phyloP scores from a whole-genome alignment of 2,113 vertebrate species.

The Oxyruncus cristatus region DNA sequence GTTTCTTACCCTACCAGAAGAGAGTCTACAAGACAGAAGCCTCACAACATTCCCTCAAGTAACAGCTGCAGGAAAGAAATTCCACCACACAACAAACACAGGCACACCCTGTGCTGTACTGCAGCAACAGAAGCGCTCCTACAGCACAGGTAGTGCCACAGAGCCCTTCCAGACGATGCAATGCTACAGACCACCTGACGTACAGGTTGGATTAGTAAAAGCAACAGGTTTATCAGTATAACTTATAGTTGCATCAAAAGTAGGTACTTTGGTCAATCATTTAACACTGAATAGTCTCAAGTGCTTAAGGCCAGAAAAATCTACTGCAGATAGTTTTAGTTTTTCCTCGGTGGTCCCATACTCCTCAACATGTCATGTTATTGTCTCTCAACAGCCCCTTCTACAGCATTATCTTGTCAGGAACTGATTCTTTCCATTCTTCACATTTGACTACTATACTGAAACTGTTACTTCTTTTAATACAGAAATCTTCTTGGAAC shows the following conservation, averaged over 20 bases:
- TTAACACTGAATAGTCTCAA: not conserved
- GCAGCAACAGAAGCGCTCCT: not conserved
- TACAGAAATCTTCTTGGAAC: not conserved
- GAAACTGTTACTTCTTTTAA: not conserved
- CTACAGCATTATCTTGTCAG: not conserved
- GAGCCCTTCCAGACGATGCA: accelerated
- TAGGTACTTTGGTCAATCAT: not conserved
- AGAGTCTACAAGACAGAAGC: not conserved
- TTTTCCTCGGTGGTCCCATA: not conserved
- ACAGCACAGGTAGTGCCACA: not conserved
- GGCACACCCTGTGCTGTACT: not conserved
- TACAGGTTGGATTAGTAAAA: not conserved
- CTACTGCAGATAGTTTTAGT: not conserved
- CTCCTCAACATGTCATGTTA: not conserved
- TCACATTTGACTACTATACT: not conserved
- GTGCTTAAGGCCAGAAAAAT: not conserved
- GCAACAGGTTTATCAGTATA: not conserved
- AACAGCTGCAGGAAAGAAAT: not conserved
- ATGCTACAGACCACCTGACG: accelerated
- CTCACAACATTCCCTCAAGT: not conserved
- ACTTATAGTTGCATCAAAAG: not conserved
- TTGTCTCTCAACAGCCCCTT: not conserved
- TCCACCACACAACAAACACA: accelerated
- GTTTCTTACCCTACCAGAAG: not conserved
- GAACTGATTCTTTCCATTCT: not conserved